Conservation (phyloP, 2,888 invertebrate genomes). For the Nomada hirtipes region DNA sequence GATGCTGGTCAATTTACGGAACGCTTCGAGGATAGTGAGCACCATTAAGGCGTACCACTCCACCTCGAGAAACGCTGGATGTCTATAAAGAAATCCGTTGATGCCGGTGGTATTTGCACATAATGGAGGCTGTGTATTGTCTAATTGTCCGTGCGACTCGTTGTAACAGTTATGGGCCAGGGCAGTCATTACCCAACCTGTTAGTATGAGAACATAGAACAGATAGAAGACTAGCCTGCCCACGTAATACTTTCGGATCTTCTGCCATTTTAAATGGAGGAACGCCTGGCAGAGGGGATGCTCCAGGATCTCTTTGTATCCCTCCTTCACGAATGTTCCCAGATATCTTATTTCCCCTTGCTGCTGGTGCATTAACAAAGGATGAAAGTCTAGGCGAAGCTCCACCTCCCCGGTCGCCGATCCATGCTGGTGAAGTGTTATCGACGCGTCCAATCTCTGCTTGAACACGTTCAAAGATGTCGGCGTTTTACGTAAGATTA, state of each 20-base stretch:
- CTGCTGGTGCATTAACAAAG: slow-evolving; percentile 92
- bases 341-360: slow-evolving; percentile 94
- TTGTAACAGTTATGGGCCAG: slow-evolving; percentile 94
- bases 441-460: slow-evolving; percentile 92
- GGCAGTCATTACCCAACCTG: slow-evolving; percentile 92
- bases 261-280: slow-evolving; percentile 95
- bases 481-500: slow-evolving; percentile 94
- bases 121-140: slow-evolving; percentile 86
- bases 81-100: slow-evolving; percentile 90
- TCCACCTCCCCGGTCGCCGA: slow-evolving; percentile 92
- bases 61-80: slow-evolving; percentile 92
- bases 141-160: slow-evolving; percentile 87
- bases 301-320: slow-evolving; percentile 93
- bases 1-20: slow-evolving; percentile 92
- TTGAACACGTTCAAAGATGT: slow-evolving; percentile 93
- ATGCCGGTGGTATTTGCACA: slow-evolving; percentile 90
- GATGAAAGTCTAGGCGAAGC: slow-evolving; percentile 92
- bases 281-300: slow-evolving; percentile 96
- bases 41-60: slow-evolving; percentile 93
- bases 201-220: slow-evolving; percentile 92
- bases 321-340: slow-evolving; percentile 94
- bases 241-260: slow-evolving; percentile 94
- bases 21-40: slow-evolving; percentile 92
- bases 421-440: slow-evolving; percentile 91
- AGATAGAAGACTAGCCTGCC: slow-evolving; percentile 92